These are phyloP conservation scores for Novumbra hubbsi DNA, from an alignment of 2,797 vertebrate genomes.

Conservation along the genomic window DNA sequence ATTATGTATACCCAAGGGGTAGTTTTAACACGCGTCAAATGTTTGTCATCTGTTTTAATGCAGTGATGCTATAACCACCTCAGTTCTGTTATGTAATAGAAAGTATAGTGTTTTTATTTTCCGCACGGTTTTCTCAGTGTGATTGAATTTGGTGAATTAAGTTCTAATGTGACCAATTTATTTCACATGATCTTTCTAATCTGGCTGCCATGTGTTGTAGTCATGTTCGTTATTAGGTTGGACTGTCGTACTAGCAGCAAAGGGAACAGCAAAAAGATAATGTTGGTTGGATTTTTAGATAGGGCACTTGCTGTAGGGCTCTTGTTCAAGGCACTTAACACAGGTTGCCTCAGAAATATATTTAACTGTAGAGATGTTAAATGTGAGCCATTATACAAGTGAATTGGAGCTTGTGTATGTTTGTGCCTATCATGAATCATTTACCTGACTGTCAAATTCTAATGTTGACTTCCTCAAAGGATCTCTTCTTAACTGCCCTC, in stretches of 20 bases:
- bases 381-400: constrained; percentile 6
- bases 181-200: constrained; percentile 2
- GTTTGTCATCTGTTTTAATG: constrained; percentile 20
- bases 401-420: background rate
- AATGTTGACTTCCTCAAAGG: background rate
- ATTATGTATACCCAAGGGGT: constrained; percentile 18
- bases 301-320: constrained; percentile 6
- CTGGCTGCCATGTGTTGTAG: constrained; percentile 37
- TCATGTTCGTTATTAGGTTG: constrained; percentile 13
- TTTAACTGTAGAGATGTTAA: background rate
- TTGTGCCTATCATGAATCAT: constrained; percentile 3
- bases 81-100: constrained; percentile 12
- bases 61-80: constrained; percentile 22
- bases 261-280: background rate
- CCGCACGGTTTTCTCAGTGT: constrained; percentile 16
- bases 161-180: background rate
- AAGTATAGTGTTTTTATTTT: background rate
- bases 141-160: background rate
- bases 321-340: background rate
- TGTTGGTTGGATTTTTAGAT: constrained; percentile 1
- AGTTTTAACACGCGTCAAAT: constrained; percentile 14
- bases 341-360: constrained; percentile 4
- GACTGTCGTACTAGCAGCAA: constrained; percentile 1
- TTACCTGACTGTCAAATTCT: background rate
- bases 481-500: background rate